Evolutionary conservation across 2,888 invertebrate genomes (phyloP), one percentile per base, ranked within the genome.

Genomic region (Abrostola tripartita): DNA sequence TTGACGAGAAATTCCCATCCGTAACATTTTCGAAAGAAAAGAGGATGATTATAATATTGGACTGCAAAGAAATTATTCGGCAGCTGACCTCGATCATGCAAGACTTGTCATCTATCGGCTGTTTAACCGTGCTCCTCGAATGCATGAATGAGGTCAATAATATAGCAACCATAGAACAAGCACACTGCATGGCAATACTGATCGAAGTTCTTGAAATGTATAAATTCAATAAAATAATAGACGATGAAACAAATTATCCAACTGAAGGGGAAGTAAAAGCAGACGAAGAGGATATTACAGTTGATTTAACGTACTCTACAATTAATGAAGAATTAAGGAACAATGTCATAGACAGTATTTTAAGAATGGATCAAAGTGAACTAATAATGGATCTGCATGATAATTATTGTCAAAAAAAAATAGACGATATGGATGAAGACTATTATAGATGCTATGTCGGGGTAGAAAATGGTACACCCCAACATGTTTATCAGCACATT

Each of bases 1-100:
- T 97, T 12, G 97, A 97, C 81, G 96, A 96, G 0, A 94, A 91
- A 5, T 97, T 97, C 86, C 97, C 97, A 0, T 92, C 93, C 1
- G 96, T 97, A 0, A 97, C 97, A 0, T 97, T 97, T 83, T 97
- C 97, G 0, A 96, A 96, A 81, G 96, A 97, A 76, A 95, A 96
- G 53, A 95, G 95, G 67, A 97, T 97, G 88, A 97, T 97, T 52
- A 95, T 97, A 5, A 95, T 95, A 0, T 86, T 97, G 47, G 96
- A 95, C 10, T 95, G 95, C 52, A 88, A 85, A 4, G 97, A 97
- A 88, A 95, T 96, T 49, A 90, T 92, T 71, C 92, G 89, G 56
- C 92, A 96, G 52, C 89, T 97, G 5, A 91, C 94, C 24, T 96
- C 95, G 82, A 95, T 96, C 1, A 86, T 97, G 54, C 92, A 95